Percentiles rank a stretch among this genome's conserved stretches.
Conservation (phyloP, 2,113 vertebrate species). For the Promerops cafer region DNA sequence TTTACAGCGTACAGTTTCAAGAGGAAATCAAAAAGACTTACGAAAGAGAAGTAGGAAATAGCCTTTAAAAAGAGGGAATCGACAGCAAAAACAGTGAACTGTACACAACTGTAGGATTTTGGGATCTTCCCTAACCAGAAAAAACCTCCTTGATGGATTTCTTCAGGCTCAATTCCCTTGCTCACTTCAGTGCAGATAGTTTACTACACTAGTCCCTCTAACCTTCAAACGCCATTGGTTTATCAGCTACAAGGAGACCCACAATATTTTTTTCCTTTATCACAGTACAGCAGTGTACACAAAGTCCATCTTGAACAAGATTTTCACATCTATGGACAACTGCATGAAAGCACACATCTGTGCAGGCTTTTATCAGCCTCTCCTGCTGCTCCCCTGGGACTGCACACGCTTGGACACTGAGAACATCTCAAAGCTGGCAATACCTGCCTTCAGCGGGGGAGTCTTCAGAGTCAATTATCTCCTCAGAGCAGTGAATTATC, state of each 20-base stretch:
- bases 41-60: background rate
- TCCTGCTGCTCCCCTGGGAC: background rate
- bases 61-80: background rate
- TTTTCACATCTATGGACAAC: background rate
- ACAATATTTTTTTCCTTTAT: background rate
- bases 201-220: background rate
- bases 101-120: background rate
- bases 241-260: background rate
- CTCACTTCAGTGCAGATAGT: background rate
- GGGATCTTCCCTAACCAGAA: background rate
- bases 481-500: background rate
- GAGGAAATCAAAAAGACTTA: slow-evolving; percentile 28
- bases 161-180: background rate
- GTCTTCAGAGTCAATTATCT: background rate
- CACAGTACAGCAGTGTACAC: fast-evolving
- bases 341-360: background rate
- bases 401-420: fast-evolving
- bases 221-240: background rate
- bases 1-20: slow-evolving; percentile 27
- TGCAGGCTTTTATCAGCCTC: background rate
- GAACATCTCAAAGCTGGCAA: background rate
- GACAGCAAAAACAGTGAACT: background rate
- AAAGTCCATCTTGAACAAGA: background rate
- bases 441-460: background rate
- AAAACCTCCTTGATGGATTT: background rate